These are phyloP conservation scores for Anguilla rostrata DNA, from an alignment of 2,113 vertebrate genomes.

Conservation along the genomic window DNA sequence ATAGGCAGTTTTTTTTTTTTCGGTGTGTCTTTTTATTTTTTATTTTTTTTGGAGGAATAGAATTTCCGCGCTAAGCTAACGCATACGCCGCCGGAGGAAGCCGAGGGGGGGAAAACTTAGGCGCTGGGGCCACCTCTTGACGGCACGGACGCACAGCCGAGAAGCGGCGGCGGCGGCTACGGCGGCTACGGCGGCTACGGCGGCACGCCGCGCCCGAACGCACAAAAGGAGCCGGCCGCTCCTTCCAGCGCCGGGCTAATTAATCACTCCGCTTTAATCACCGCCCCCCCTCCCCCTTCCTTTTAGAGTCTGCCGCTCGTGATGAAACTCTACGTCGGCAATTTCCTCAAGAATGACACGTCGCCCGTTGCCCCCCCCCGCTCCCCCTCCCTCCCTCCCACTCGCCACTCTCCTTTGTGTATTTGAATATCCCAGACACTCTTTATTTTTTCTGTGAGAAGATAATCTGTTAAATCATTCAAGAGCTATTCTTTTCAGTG, in stretches of 20 bases:
- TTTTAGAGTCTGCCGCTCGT: background rate
- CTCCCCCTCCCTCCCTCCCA: too few species aligned
- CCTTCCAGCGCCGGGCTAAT: conserved; percentile 8
- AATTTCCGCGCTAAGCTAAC: conserved; percentile 8
- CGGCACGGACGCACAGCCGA: conserved; percentile 56
- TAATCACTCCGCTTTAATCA: background rate
- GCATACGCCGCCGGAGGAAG: conserved; percentile 5
- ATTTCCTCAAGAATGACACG: background rate
- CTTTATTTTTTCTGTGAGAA: background rate
- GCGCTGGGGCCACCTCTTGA: conserved; percentile 84
- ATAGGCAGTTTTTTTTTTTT: conserved; percentile 57
- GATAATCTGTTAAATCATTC: conserved; percentile 5
- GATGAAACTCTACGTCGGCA: conserved; percentile 1
- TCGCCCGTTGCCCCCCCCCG: background rate
- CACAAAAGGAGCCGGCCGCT: background rate
- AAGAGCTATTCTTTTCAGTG: background rate
- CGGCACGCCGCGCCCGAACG: too few species aligned
- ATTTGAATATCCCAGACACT: background rate
- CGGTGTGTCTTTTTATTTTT: conserved; percentile 41
- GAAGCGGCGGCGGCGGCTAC: background rate
- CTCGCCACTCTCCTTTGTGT: background rate
- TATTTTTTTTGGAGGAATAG: background rate
- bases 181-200: too few species aligned
- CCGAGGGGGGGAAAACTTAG: conserved; percentile 70
- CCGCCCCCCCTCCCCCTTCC: background rate